These are phyloP conservation scores for Ochotona curzoniae DNA, from an alignment of 2,113 vertebrate species.

Conservation along the genomic window DNA sequence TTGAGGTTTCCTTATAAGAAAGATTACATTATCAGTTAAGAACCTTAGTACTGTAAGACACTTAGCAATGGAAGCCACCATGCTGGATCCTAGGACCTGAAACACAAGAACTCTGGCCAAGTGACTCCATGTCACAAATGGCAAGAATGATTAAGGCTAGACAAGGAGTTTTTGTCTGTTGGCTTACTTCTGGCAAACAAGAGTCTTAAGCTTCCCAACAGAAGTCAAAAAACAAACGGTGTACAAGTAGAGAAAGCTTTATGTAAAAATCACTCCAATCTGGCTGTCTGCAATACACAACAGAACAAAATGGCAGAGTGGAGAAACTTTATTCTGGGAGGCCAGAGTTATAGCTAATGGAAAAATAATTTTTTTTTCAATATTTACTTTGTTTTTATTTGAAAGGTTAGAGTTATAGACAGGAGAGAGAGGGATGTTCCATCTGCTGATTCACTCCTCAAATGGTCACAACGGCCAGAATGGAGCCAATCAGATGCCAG, in stretches of 20 bases:
- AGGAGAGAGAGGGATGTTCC: too few relatives aligned
- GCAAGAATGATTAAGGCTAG: not conserved
- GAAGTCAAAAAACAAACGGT: conserved; percentile 25
- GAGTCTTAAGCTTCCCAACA: conserved; percentile 18
- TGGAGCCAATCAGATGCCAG: too few relatives aligned
- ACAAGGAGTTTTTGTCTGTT: not conserved
- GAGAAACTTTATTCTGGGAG: not conserved
- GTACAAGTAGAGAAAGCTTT: not conserved
- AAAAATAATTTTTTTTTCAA: not conserved
- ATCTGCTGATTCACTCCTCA: too few relatives aligned
- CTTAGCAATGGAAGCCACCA: not conserved
- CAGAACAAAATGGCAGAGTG: not conserved
- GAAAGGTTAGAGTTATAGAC: too few relatives aligned
- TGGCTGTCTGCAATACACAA: conserved; percentile 4
- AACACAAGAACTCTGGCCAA: not conserved
- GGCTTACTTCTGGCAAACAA: conserved; percentile 26
- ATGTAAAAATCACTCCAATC: conserved; percentile 9
- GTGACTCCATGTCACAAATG: not conserved
- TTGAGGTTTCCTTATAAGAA: too few relatives aligned
- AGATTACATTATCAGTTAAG: too few relatives aligned
- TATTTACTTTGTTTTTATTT: too few relatives aligned
- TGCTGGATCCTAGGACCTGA: not conserved
- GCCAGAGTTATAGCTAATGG: not conserved
- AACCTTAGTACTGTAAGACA: not conserved
- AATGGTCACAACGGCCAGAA: too few relatives aligned